Conservation (phyloP, 2,888 invertebrate genomes). For the Apodemia hepburni region DNA sequence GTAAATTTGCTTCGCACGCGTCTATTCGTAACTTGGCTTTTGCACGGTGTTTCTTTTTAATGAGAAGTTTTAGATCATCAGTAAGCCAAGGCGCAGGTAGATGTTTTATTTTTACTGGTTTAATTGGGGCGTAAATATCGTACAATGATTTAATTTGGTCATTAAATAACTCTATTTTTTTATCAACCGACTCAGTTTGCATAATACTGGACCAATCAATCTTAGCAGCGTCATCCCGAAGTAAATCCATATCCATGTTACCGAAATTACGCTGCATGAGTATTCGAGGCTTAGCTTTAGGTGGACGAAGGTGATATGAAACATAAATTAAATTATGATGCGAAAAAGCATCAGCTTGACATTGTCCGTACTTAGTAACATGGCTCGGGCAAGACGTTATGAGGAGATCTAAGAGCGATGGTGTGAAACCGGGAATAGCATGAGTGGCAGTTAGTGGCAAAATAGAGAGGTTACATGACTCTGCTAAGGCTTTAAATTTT, state of each 20-base stretch:
- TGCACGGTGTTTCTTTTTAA: not conserved
- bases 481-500: not conserved
- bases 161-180: not conserved
- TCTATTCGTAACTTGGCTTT: not conserved
- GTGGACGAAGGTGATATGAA: not conserved
- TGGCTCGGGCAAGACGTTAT: too few species aligned
- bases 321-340: not conserved
- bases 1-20: not conserved
- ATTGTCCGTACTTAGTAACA: too few species aligned
- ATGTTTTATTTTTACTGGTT: not conserved
- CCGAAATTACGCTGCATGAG: too few species aligned
- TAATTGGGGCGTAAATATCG: not conserved
- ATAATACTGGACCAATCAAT: too few species aligned
- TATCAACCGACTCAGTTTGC: not conserved
- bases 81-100: not conserved
- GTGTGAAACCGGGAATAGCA: not conserved
- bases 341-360: not conserved
- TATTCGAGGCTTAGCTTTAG: not conserved
- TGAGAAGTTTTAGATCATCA: not conserved
- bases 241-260: too few species aligned
- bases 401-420: too few species aligned
- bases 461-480: conserved; percentile 4
- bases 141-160: not conserved
- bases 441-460: not conserved
- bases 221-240: too few species aligned